Percentiles rank a stretch among this genome's conserved stretches.
Conservation (phyloP, 2,888 invertebrate species). For the Leptarthrus brevirostris region DNA sequence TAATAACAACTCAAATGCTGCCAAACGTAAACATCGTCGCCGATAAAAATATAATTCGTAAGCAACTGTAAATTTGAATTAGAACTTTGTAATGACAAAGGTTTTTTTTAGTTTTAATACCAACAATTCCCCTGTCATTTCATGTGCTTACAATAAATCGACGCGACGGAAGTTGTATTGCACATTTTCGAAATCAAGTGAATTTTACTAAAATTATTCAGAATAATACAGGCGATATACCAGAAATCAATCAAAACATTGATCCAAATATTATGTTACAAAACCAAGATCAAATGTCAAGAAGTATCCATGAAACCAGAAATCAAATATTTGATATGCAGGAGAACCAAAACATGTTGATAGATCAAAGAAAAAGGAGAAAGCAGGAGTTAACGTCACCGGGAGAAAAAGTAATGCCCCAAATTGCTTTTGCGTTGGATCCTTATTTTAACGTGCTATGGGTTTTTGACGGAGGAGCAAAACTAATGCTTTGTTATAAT, state of each 20-base stretch:
- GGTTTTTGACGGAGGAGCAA: conserved; percentile 81
- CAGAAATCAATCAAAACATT: conserved; percentile 65
- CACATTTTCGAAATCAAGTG: conserved; percentile 87
- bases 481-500: conserved; percentile 80
- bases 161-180: conserved; percentile 86
- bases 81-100: background rate
- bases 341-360: conserved; percentile 58
- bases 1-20: conserved; percentile 91
- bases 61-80: conserved; percentile 57
- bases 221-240: conserved; percentile 66
- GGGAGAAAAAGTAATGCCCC: conserved; percentile 62
- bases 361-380: conserved; percentile 57
- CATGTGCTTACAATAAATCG: conserved; percentile 91
- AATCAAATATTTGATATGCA: conserved; percentile 66
- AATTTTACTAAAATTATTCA: conserved; percentile 81
- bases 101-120: conserved; percentile 77
- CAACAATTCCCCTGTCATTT: conserved; percentile 83
- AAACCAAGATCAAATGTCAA: conserved; percentile 56
- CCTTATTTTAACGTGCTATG: conserved; percentile 93
- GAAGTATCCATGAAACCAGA: conserved; percentile 66
- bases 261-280: conserved; percentile 54
- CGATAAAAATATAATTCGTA: conserved; percentile 85
- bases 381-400: conserved; percentile 57
- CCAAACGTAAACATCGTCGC: conserved; percentile 90
- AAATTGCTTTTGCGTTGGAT: conserved; percentile 74